A percentile compares a stretch with the other conserved stretches of the same genome.
These are phyloP conservation scores for Eupithecia vulgata DNA, from an alignment of 2,888 invertebrate genomes.

Conservation along the genomic window DNA sequence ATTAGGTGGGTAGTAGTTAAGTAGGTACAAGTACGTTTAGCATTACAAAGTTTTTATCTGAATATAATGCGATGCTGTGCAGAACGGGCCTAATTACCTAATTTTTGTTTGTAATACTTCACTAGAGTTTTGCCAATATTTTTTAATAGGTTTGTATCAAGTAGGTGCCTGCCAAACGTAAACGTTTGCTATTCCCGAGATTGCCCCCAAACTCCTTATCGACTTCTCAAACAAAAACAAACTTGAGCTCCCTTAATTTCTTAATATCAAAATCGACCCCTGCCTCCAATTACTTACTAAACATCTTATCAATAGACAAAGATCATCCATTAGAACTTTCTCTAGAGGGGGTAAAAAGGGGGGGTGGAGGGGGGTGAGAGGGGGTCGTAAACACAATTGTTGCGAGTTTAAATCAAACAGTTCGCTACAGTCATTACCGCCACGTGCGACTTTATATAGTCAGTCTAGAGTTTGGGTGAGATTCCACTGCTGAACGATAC, in stretches of 20 bases:
- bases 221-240: constrained; percentile 29
- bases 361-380: constrained; percentile 26
- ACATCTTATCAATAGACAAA: constrained; percentile 47
- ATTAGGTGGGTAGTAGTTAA: neutral
- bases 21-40: too few relatives aligned
- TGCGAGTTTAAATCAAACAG: constrained; percentile 82
- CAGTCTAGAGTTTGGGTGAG: constrained; percentile 46
- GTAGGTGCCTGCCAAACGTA: neutral
- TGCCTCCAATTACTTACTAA: constrained; percentile 45
- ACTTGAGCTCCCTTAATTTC: constrained; percentile 34
- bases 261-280: constrained; percentile 41
- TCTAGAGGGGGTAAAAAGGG: constrained; percentile 15
- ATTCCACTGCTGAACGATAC: constrained; percentile 51
- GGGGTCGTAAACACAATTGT: constrained; percentile 78
- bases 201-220: constrained; percentile 22
- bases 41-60: neutral
- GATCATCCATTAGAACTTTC: constrained; percentile 48
- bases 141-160: neutral
- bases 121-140: neutral
- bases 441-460: constrained; percentile 72
- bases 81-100: neutral
- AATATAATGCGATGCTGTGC: neutral
- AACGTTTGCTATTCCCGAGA: neutral
- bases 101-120: too few relatives aligned
- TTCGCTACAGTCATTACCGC: constrained; percentile 76